phyloP scores from a whole-genome alignment of 2,797 vertebrate genomes.

The Lateolabrax maculatus region DNA sequence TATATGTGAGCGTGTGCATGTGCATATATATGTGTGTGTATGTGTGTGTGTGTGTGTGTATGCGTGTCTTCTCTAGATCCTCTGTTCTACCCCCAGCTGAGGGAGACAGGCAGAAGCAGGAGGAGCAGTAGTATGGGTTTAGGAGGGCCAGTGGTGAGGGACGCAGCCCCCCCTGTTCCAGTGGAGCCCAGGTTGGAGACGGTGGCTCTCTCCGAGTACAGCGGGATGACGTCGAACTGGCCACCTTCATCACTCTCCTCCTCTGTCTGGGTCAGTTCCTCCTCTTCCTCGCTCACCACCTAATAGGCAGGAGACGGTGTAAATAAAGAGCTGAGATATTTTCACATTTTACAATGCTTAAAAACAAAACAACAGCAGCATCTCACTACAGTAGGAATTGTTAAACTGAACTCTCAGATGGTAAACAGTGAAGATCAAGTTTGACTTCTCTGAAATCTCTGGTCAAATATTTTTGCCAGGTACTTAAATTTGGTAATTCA shows the following conservation, averaged over 20 bases:
- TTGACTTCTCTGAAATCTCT: neutral
- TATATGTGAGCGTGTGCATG: constrained; percentile 42
- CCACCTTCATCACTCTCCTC: constrained; percentile 60
- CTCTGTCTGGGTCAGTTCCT: constrained; percentile 67
- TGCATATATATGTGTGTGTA: constrained; percentile 23
- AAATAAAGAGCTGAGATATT: neutral
- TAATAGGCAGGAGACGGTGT: constrained; percentile 56
- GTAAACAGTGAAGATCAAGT: neutral
- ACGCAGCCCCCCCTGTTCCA: constrained; percentile 61
- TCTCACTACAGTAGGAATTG: neutral
- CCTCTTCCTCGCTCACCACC: constrained; percentile 80
- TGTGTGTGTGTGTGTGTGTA: constrained; percentile 33
- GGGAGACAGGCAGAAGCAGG: constrained; percentile 63
- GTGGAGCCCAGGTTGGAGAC: constrained; percentile 83
- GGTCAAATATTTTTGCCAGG: neutral
- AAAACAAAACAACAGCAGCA: neutral
- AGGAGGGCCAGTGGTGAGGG: constrained; percentile 39
- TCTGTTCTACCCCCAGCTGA: constrained; percentile 77
- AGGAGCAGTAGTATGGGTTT: constrained; percentile 60
- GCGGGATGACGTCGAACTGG: constrained; percentile 83
- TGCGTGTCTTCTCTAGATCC: constrained; percentile 13
- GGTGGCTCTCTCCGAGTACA: constrained; percentile 83
- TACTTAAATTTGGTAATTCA: neutral
- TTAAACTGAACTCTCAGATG: neutral
- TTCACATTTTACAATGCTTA: neutral